Evolutionary conservation across 2,797 vertebrate genomes (phyloP), one percentile per base, ranked within the genome.

Genomic region (Molossus alvarezi): DNA sequence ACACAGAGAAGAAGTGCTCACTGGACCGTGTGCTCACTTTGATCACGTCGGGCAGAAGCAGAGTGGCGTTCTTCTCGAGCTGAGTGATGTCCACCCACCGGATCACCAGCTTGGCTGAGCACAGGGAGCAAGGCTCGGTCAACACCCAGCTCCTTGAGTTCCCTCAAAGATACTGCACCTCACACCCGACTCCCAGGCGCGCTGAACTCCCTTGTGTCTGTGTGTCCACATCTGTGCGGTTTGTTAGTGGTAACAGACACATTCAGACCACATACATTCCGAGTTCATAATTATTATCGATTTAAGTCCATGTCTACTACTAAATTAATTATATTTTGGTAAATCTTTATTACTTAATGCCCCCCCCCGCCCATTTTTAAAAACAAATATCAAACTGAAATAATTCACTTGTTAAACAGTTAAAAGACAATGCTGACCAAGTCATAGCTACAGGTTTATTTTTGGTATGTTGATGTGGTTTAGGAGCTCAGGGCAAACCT

Each of bases 31-130:
- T 99, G 99, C 99, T 99, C 97, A 99, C 99, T 97, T 99, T 99
- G 98, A 99, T 99, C 82, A 98, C 99, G 5, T 99, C 99, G 0
- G 99, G 99, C 77, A 99, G 98, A 7, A 99, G 99, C 89, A 99
- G 98, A 0, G 99, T 99, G 97, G 99, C 99, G 3, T 99, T 99
- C 98, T 99, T 99, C 98, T 99, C 99, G 20, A 99, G 99, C 94
- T 99, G 99, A 55, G 99, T 99, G 97, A 99, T 99, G 95, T 99
- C 99, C 0, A 99, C 99, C 99, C 99, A 99, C 77, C 99, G 99
- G 97, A 99, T 99, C 93, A 99, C 99, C 97, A 99, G 98, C 98
- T 99, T 99, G 80, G 98, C 99, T 99, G 58, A 84, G 73, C 65
- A 96, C 15, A 73, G 96, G 27, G 51, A 97, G 96, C 51, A 95